These are phyloP conservation scores for Acanthurus tractus DNA, from an alignment of 2,797 vertebrate genomes.

Conservation along the genomic window DNA sequence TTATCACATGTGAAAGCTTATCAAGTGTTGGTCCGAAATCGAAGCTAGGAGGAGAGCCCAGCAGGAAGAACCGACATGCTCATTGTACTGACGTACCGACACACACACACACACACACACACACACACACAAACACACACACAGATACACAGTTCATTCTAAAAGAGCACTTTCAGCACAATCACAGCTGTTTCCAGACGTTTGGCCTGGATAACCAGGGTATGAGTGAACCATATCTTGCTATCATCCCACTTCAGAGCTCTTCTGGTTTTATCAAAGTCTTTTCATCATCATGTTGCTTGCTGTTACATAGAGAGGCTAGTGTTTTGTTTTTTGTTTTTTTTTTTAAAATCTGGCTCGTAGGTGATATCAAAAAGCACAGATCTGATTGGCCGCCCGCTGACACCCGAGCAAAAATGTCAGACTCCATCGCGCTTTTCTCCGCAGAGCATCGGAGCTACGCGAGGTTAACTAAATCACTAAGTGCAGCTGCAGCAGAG, in stretches of 20 bases:
- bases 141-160: conserved; percentile 47
- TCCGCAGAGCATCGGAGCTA: conserved; percentile 11
- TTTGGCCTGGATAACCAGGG: conserved; percentile 66
- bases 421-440: background rate
- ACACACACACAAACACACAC: conserved; percentile 21
- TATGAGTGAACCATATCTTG: conserved; percentile 56
- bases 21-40: conserved; percentile 60
- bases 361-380: conserved; percentile 66
- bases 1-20: conserved; percentile 68
- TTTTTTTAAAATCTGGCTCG: background rate
- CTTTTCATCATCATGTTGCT: conserved; percentile 38
- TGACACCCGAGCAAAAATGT: conserved; percentile 19
- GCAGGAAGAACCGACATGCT: conserved; percentile 52
- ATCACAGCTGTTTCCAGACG: conserved; percentile 79
- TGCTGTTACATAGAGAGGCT: conserved; percentile 37
- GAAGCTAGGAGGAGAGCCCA: conserved; percentile 42
- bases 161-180: conserved; percentile 86
- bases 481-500: conserved; percentile 14
- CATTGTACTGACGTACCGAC: conserved; percentile 45
- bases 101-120: conserved; percentile 46
- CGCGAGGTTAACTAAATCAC: conserved; percentile 6
- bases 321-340: conserved; percentile 5
- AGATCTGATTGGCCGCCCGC: conserved; percentile 44
- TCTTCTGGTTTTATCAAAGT: conserved; percentile 31
- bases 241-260: conserved; percentile 29